Evolutionary conservation across 2,113 vertebrate species (phyloP).

Genomic region (Hippocampus mohnikei): DNA sequence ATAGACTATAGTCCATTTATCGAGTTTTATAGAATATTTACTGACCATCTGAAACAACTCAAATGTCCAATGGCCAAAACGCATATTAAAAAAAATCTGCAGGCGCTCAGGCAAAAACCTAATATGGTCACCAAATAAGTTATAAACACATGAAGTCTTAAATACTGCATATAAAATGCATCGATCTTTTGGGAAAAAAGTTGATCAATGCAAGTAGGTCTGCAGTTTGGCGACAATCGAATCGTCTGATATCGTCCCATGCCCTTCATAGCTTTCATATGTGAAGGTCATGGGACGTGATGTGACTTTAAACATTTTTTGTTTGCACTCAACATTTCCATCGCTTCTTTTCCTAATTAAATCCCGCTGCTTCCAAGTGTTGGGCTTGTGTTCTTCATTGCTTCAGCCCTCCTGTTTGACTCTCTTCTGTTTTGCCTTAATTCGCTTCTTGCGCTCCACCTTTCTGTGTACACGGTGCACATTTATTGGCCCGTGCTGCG

Average conservation of each 20-base stretch:
- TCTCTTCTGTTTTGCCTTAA: slow-evolving; percentile 51
- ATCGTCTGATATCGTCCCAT: too few species aligned
- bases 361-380: slow-evolving; percentile 13
- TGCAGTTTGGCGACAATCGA: background rate
- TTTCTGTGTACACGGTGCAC: slow-evolving; percentile 33
- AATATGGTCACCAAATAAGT: too few species aligned
- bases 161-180: too few species aligned
- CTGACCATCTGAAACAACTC: background rate
- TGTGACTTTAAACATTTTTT: slow-evolving; percentile 1
- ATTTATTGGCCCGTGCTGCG: slow-evolving; percentile 43
- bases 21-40: background rate
- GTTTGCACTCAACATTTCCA: background rate
- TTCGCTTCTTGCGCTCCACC: slow-evolving; percentile 45
- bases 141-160: too few species aligned
- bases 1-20: background rate
- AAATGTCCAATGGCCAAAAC: too few species aligned
- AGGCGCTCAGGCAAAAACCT: too few species aligned
- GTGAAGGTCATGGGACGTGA: background rate
- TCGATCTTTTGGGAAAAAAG: too few species aligned
- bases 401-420: slow-evolving; percentile 21
- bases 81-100: too few species aligned
- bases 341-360: slow-evolving; percentile 8
- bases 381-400: slow-evolving; percentile 16
- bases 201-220: too few species aligned
- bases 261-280: too few species aligned